Percentiles rank a stretch among this genome's conserved stretches.
Evolutionary conservation across 2,113 vertebrate genomes (phyloP).

Genomic region (Phylloscopus trochilus): DNA sequence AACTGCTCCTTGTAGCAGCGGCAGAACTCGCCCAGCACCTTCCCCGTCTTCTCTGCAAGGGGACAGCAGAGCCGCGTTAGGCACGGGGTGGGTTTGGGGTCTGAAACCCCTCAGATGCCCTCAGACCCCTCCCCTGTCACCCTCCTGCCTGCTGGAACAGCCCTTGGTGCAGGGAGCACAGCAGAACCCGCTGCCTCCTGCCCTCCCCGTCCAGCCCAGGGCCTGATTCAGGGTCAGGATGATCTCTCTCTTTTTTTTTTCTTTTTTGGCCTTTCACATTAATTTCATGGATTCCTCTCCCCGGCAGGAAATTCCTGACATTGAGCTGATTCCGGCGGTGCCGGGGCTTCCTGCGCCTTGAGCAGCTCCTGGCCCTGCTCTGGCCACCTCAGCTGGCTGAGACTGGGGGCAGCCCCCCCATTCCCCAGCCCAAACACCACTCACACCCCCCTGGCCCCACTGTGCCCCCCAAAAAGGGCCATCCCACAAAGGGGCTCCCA

Average conservation of each 20-base stretch:
- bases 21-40: constrained; percentile 83
- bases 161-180: fast-evolving
- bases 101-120: fast-evolving
- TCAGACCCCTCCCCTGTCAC: not conserved
- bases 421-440: not conserved
- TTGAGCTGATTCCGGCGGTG: not conserved
- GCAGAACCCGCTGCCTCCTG: not conserved
- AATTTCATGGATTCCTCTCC: constrained; percentile 28
- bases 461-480: not conserved
- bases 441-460: fast-evolving
- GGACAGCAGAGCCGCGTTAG: not conserved
- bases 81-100: not conserved
- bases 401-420: fast-evolving
- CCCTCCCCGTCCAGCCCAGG: not conserved
- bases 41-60: constrained; percentile 77
- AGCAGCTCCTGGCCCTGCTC: not conserved
- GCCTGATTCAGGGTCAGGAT: not conserved
- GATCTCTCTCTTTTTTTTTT: not conserved
- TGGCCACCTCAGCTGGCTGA: fast-evolving
- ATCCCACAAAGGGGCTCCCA: not conserved
- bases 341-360: not conserved
- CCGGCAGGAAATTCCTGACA: constrained; percentile 51
- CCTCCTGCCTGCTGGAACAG: not conserved
- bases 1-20: constrained; percentile 85
- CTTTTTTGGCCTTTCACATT: not conserved